Percentiles rank a stretch among this genome's conserved stretches.
Conservation (phyloP, 2,888 invertebrate species). For the Meganola albula region DNA sequence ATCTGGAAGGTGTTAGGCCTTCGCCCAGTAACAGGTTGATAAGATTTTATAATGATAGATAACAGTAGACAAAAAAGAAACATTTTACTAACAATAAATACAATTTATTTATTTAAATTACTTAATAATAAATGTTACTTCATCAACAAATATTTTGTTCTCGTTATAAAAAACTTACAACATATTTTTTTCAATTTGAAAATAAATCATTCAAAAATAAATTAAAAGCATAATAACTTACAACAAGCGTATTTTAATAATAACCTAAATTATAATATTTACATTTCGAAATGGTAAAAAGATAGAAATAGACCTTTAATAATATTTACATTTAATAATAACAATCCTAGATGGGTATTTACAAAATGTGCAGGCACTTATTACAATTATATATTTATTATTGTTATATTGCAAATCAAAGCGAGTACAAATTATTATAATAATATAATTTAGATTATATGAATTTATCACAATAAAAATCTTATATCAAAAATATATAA, state of each 20-base stretch:
- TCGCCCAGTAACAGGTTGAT: no score
- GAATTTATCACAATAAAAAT: conserved; percentile 30
- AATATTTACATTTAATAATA: conserved; percentile 23
- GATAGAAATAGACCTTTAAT: conserved; percentile 17
- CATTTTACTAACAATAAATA: conserved; percentile 61
- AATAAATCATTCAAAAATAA: conserved; percentile 38
- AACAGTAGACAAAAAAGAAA: conserved; percentile 17
- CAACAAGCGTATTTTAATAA: conserved; percentile 35
- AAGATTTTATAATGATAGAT: no score
- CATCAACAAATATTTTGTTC: conserved; percentile 35
- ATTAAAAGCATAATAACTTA: conserved; percentile 48
- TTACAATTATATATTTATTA: conserved; percentile 7
- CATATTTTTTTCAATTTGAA: conserved; percentile 18
- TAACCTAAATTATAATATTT: conserved; percentile 39
- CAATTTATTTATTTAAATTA: conserved; percentile 57
- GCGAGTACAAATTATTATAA: conserved; percentile 30
- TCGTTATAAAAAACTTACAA: conserved; percentile 20
- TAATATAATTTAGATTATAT: no score
- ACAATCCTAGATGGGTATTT: conserved; percentile 42
- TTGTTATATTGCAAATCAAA: conserved; percentile 34
- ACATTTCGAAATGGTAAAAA: conserved; percentile 41
- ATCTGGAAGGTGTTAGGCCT: no score
- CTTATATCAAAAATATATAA: conserved; percentile 24
- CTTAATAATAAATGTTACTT: conserved; percentile 53
- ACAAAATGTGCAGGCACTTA: conserved; percentile 30